Base-by-base conservation (phyloP, 37 sponge, comb jelly and placozoan species). In the Spongia lamella region DNA sequence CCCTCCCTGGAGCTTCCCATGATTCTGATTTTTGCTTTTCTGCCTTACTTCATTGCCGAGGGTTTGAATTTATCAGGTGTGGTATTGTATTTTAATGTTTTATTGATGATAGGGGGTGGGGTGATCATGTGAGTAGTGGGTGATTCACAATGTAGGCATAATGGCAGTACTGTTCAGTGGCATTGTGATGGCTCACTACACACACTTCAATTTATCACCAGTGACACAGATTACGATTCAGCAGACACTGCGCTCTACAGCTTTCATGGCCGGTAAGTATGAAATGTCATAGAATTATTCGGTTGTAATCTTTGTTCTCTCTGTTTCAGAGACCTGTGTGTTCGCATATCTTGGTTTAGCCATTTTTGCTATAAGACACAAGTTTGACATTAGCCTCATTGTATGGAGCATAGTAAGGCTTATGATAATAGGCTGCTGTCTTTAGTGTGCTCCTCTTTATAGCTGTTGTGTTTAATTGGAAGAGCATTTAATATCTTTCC, bases 101-200 rank as follows among this genome's bases (percentile, higher is more conserved):
- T 31, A 56, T 3, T 25, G 21, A 25, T 56, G 57, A 13, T 19
- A 35, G 29, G 32, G 19, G 32, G 3, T 31, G 64, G 20, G 29
- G 62, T 60, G 22, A n/a, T 11, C 62, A 60, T 17, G 35, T 64
- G 32, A 15, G 66, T 24, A 26, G 4, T 29, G 11, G 35, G 26
- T 15, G 39, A 24, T 3, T 24, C 33, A 16, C n/a, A 61, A 1
- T 29, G 36, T 32, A 82, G 94, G 94, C 3, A 96, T 96, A 62
- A 96, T 96, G 96, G 84, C 93, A 4, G 82, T 96, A 24, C 80
- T 96, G 38, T 89, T 92, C 69, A 78, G 93, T 82, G 96, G 96
- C 31, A 96, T 96, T 31, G 93, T 92, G 35, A 96, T 96, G 96
- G 86, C 93, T 4, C 96, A 96, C 79, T 96, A 96, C 75, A 89